Conservation (phyloP, 2,797 vertebrate genomes). For the Florisuga fusca region DNA sequence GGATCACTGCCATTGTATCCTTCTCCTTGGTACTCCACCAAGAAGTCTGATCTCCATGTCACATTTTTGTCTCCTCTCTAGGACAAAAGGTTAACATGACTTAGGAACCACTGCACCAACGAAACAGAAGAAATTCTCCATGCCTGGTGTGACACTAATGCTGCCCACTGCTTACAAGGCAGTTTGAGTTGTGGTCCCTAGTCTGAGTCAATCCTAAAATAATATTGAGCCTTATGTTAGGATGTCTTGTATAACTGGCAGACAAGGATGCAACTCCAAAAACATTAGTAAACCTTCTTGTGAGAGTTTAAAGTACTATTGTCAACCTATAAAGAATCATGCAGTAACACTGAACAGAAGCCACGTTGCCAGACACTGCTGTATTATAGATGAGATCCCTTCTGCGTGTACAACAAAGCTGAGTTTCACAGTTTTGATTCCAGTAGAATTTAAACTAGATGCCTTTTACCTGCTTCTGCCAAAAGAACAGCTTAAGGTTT, state of each 20-base stretch:
- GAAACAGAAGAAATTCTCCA: not conserved
- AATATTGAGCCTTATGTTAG: not conserved
- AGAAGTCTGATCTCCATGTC: conserved; percentile 92
- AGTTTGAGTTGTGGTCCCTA: not conserved
- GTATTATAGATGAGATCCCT: not conserved
- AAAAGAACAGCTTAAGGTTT: conserved; percentile 47
- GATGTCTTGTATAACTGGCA: not conserved
- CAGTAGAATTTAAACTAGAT: not conserved
- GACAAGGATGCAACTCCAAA: not conserved
- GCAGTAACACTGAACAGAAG: not conserved
- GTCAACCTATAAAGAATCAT: not conserved
- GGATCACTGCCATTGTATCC: conserved; percentile 89
- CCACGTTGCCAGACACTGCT: not conserved
- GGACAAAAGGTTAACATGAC: conserved; percentile 17
- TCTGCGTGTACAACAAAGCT: not conserved
- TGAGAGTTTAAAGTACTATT: not conserved
- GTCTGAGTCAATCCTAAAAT: not conserved
- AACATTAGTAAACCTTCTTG: not conserved
- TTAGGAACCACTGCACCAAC: not conserved
- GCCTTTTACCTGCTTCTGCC: conserved; percentile 29
- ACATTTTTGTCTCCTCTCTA: conserved; percentile 86
- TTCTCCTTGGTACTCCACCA: conserved; percentile 97
- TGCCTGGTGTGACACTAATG: not conserved
- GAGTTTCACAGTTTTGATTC: not conserved
- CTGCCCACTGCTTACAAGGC: not conserved